These are phyloP conservation scores for Trilocha varians DNA, from an alignment of 2,888 invertebrate genomes.

Conservation along the genomic window DNA sequence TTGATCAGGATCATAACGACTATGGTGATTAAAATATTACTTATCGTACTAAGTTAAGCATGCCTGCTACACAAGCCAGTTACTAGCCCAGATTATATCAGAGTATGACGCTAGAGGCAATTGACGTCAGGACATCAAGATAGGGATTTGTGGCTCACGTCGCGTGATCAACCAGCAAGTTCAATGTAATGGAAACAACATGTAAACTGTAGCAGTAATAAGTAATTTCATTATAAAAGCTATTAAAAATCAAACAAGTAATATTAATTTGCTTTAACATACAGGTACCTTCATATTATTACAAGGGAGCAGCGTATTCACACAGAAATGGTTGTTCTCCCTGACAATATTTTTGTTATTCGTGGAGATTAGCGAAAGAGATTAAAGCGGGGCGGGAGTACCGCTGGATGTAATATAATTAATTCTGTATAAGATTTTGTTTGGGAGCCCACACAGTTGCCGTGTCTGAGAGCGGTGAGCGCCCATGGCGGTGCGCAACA, in stretches of 20 bases:
- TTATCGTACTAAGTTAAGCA: background rate
- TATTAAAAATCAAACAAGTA: too few species aligned
- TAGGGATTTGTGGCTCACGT: constrained; percentile 15
- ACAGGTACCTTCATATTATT: too few species aligned
- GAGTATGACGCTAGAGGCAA: constrained; percentile 16
- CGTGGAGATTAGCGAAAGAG: background rate
- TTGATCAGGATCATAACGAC: background rate
- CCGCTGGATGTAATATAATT: background rate
- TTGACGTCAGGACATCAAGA: constrained; percentile 24
- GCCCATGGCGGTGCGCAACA: constrained; percentile 15
- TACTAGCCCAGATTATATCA: constrained; percentile 7
- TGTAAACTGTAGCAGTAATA: background rate
- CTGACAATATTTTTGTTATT: too few species aligned
- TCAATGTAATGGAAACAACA: background rate
- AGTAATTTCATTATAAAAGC: background rate
- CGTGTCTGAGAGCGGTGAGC: background rate
- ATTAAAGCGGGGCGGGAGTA: background rate
- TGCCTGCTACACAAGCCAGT: constrained; percentile 2
- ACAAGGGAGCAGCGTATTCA: too few species aligned
- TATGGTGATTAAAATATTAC: background rate
- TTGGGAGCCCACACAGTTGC: constrained; percentile 11
- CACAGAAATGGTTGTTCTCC: too few species aligned
- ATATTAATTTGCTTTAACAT: too few species aligned
- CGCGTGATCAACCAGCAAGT: constrained; percentile 22
- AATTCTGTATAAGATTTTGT: background rate